phyloP scores from a whole-genome alignment of 2,888 invertebrate genomes.

The Cremastobaeus sp. region DNA sequence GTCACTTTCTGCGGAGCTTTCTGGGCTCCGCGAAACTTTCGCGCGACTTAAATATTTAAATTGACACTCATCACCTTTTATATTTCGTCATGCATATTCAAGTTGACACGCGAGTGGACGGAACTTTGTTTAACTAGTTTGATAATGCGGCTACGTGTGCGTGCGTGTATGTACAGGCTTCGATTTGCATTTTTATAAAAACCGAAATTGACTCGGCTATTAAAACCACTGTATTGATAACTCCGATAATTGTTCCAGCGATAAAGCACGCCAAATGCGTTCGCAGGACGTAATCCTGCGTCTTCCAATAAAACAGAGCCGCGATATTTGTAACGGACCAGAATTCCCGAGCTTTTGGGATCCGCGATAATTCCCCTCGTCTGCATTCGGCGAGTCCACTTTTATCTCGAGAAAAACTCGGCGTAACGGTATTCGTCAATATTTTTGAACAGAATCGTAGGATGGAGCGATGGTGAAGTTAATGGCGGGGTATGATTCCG shows the following conservation, averaged over 20 bases:
- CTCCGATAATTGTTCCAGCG: neutral
- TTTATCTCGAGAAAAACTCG: too few relatives aligned
- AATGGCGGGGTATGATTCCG: too few relatives aligned
- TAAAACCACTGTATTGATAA: neutral
- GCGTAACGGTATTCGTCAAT: too few relatives aligned
- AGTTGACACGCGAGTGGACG: neutral
- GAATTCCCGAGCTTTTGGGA: neutral
- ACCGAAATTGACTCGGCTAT: neutral
- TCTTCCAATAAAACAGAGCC: neutral
- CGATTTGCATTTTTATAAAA: constrained; percentile 17
- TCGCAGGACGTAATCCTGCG: neutral
- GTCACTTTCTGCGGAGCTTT: too few relatives aligned
- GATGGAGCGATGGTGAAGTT: too few relatives aligned
- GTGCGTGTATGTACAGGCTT: neutral
- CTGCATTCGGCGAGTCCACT: too few relatives aligned
- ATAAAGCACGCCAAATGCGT: neutral
- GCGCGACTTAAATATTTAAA: constrained; percentile 15
- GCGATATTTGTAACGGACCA: neutral
- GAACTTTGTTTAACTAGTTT: too few relatives aligned
- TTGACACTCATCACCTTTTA: constrained; percentile 14
- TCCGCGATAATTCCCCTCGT: neutral
- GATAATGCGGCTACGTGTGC: too few relatives aligned
- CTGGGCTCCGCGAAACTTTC: too few relatives aligned
- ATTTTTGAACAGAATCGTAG: too few relatives aligned
- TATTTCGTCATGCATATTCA: constrained; percentile 14